Evolutionary conservation across 1,140 invertebrate species (phyloP), one percentile per base, ranked within the genome.

Genomic region (Himalopsyche phryganea): DNA sequence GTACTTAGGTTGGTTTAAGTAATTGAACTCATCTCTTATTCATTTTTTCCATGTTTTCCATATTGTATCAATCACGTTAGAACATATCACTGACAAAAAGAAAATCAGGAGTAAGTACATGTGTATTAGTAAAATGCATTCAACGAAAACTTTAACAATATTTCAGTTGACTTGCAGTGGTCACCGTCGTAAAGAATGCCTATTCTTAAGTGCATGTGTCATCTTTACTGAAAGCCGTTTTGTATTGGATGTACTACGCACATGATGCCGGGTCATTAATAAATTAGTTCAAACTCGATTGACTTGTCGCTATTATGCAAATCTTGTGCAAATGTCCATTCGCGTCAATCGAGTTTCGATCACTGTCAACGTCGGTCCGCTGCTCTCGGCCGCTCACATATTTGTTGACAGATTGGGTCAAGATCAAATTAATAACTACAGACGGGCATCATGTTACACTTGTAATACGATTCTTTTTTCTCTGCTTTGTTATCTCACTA

Each of bases 261-360:
- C 40, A 17, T 35, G 50, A 53, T 50, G 44, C 44, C 48, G 36
- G 50, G 53, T 53, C 48, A 60, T 60, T 40, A 48, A 52, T 49
- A 48, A 50, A 60, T 55, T 3, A 55, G 47, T 60, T 45, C 45
- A 44, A 57, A 58, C 36, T 32, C 58, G 60, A 62, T 62, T 58
- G 60, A 62, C 60, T 58, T 62, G 50, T 62, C 55, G 45, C 58
- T 58, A 62, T 58, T 62, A 62, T 62, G 60, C 55, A 62, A 58
- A 62, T 62, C 36, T 46, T 49, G 47, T 42, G 60, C 50, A 51
- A 62, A 62, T 62, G 55, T 46, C 40, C 60, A 54, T 58, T 50
- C 50, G 33, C 50, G 60, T 58, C 60, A 62, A 13, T 58, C 50
- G 35, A n/a, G n/a, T n/a, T n/a, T n/a, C 45, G 42, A 52, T 58